Evolutionary conservation across 1,140 invertebrate genomes (phyloP).

Genomic region (Ectropis grisescens): DNA sequence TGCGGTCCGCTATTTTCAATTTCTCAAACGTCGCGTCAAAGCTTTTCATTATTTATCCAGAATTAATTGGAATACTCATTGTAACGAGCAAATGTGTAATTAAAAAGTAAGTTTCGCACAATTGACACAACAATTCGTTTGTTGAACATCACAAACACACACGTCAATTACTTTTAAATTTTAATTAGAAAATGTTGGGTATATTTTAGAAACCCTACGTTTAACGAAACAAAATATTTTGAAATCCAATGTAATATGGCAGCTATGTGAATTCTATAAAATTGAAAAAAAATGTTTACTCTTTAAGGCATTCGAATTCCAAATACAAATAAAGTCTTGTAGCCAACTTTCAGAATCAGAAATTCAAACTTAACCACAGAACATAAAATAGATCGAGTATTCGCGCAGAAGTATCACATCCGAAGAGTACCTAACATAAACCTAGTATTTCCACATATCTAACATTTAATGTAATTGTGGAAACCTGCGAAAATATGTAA

Average conservation of each 20-base stretch:
- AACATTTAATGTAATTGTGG: conserved; percentile 39
- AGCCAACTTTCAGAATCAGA: not conserved
- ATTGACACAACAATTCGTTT: not conserved
- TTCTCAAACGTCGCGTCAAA: no score
- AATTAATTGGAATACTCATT: conserved; percentile 65
- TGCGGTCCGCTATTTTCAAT: no score
- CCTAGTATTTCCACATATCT: no score
- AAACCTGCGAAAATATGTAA: conserved; percentile 68
- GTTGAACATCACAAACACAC: not conserved
- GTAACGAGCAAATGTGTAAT: conserved; percentile 56
- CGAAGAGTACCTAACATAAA: no score
- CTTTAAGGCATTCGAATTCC: not conserved
- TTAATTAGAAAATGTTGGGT: no score
- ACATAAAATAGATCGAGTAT: not conserved
- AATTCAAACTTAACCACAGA: not conserved
- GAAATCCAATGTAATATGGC: no score
- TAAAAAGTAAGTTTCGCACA: conserved; percentile 34
- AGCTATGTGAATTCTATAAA: no score
- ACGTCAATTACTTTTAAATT: not conserved
- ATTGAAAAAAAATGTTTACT: not conserved
- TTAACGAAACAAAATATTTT: no score
- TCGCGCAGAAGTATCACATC: not conserved
- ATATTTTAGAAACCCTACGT: no score
- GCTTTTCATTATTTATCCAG: conserved; percentile 35
- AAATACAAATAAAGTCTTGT: not conserved